Evolutionary conservation across 2,113 vertebrate genomes (phyloP), one percentile per base, ranked within the genome.

Genomic region (Chlorodrepanis virens): DNA sequence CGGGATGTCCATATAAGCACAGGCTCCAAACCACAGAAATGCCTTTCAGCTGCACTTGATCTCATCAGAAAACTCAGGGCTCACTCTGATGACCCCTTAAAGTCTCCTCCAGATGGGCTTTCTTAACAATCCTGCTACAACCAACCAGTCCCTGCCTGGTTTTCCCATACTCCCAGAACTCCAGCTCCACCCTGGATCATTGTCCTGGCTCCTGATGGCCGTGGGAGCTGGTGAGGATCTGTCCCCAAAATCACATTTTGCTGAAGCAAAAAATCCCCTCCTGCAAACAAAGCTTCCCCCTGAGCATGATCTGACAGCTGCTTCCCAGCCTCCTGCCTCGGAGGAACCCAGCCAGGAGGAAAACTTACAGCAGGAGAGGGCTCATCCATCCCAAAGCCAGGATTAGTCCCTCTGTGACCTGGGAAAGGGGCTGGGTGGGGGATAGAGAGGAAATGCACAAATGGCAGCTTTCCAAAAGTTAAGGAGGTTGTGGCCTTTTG

Each of bases 1-100:
- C 7, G 37, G 59, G 63, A 92, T 80, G 60, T 39, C 89, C 94
- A 74, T 86, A 83, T 83, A 88, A 86, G 92, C 92, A 78, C 93
- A 96, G 94, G 13, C 83, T 94, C 89, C 65, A 87, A 94, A 87
- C 83, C 77, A 78, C 79, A 92, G 93, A 75, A 89, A 93, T 17
- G 90, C 87, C 54, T 93, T 39, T 59, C 87, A 84, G 95, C 84
- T 67, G 84, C 61, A 44, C 92, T 92, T 63, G 87, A 84, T 81
- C 95, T 78, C 81, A 17, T 44, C 90, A 59, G 12, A 63, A 91
- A 91, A 61, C 47, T 5, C 28, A 12, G 44, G 42, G 35, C 35
- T 49, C 31, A 63, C 40, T 52, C 4, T 6, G 16, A n/a, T 6
- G 33, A 82, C 83, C 69, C 57, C 77, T 86, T 24, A 4, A 9